These are phyloP conservation scores for Nycteola revayana DNA, from an alignment of 2,888 invertebrate species.

Conservation along the genomic window DNA sequence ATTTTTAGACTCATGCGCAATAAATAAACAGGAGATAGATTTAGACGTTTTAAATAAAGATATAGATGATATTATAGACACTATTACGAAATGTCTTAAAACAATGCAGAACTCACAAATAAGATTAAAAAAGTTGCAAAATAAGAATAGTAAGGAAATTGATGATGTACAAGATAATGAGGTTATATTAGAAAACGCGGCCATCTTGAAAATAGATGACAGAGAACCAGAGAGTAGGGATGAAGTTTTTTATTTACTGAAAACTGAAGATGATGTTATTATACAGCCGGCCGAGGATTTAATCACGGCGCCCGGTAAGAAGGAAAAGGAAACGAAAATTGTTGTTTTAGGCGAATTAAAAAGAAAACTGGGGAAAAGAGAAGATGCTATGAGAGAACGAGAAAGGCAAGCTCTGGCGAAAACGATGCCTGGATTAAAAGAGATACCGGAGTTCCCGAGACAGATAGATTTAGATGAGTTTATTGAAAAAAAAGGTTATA, in stretches of 20 bases:
- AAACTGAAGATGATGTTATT: constrained; percentile 60
- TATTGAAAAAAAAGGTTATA: constrained; percentile 51
- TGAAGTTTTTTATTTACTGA: constrained; percentile 73
- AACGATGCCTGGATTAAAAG: constrained; percentile 69
- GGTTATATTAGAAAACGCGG: constrained; percentile 35
- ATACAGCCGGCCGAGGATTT: constrained; percentile 49
- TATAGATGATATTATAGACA: constrained; percentile 63
- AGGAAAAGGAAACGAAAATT: constrained; percentile 62
- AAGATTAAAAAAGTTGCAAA: constrained; percentile 61
- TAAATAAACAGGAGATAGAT: constrained; percentile 61
- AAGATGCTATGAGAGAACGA: constrained; percentile 73
- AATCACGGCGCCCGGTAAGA: constrained; percentile 61
- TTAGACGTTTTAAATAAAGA: constrained; percentile 59
- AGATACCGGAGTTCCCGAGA: constrained; percentile 69
- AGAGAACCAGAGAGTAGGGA: constrained; percentile 60
- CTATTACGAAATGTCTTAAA: constrained; percentile 54
- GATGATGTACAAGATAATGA: constrained; percentile 30
- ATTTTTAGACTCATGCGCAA: constrained; percentile 68
- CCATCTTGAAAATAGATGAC: constrained; percentile 59
- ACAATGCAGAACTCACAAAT: constrained; percentile 64
- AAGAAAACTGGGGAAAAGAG: constrained; percentile 68
- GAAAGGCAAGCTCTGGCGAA: constrained; percentile 71
- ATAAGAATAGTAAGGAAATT: constrained; percentile 39
- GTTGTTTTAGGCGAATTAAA: constrained; percentile 66
- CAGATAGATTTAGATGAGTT: constrained; percentile 62